Evolutionary conservation across 2,113 vertebrate genomes (phyloP).

Genomic region (Amphiprion percula): DNA sequence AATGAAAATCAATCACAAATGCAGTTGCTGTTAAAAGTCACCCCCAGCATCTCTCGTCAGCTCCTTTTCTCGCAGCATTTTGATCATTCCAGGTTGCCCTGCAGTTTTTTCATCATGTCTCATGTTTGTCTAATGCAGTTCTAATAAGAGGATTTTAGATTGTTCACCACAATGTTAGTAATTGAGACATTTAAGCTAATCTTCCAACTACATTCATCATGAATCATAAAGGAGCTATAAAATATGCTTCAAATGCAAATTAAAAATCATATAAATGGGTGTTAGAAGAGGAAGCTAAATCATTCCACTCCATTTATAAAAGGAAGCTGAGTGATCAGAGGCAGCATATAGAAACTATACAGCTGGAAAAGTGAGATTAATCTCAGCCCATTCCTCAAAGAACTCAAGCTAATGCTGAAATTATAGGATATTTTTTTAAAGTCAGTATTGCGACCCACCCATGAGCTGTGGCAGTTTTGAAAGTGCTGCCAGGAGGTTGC

Average conservation of each 20-base stretch:
- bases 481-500: slow-evolving; percentile 21
- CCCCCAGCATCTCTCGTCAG: not conserved
- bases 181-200: not conserved
- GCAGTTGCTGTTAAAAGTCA: not conserved
- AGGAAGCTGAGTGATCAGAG: not conserved
- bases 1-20: slow-evolving; percentile 45
- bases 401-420: slow-evolving; percentile 19
- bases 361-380: slow-evolving; percentile 12
- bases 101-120: not conserved
- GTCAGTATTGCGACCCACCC: not conserved
- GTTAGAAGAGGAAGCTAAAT: not conserved
- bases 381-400: not conserved
- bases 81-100: slow-evolving; percentile 3
- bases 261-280: not conserved
- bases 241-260: not conserved
- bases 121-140: not conserved
- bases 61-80: not conserved
- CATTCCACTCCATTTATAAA: not conserved
- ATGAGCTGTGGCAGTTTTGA: slow-evolving; percentile 17
- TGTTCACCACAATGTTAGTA: not conserved
- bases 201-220: too few species aligned
- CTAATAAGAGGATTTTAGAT: not conserved
- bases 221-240: too few species aligned
- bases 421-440: not conserved
- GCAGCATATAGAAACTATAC: slow-evolving; percentile 2